phyloP scores from a whole-genome alignment of 1,140 invertebrate genomes.

The Temnothorax curvispinosus region DNA sequence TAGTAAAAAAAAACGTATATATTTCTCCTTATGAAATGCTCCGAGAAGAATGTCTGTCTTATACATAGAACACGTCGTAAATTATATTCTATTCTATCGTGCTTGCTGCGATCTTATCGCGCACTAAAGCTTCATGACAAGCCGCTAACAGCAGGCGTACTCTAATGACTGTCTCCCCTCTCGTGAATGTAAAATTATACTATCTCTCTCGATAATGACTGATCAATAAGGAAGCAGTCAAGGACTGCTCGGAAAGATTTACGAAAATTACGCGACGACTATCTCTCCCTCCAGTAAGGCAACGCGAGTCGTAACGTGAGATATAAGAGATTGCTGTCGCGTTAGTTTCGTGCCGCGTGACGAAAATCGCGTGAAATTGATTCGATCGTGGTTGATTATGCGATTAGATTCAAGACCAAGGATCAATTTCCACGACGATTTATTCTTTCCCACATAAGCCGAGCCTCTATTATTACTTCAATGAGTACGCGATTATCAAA shows the following conservation, averaged over 20 bases:
- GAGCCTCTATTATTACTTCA: neutral
- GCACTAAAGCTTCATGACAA: slow-evolving; percentile 22
- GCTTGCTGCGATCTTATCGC: slow-evolving; percentile 33
- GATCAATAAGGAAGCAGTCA: slow-evolving; percentile 46
- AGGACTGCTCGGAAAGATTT: slow-evolving; percentile 21
- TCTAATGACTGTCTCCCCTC: slow-evolving; percentile 36
- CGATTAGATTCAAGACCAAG: slow-evolving; percentile 26
- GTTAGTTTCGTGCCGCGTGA: slow-evolving; percentile 22
- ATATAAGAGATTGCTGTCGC: neutral
- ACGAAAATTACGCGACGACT: slow-evolving; percentile 28
- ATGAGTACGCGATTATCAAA: slow-evolving; percentile 6
- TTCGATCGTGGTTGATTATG: slow-evolving; percentile 24
- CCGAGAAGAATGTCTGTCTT: neutral
- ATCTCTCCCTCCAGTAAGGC: neutral
- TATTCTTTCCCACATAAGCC: slow-evolving; percentile 16
- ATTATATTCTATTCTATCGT: slow-evolving; percentile 11
- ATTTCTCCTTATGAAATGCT: neutral
- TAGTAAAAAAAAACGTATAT: neutral
- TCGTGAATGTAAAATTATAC: slow-evolving; percentile 36
- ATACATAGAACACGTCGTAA: neutral
- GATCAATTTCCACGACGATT: slow-evolving; percentile 21
- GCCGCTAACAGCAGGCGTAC: slow-evolving; percentile 22
- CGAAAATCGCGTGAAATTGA: slow-evolving; percentile 41
- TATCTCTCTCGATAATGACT: slow-evolving; percentile 20
- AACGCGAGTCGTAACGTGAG: neutral